Evolutionary conservation across 2,113 vertebrate genomes (phyloP), one percentile per base, ranked within the genome.

Genomic region (Hemicordylus capensis): DNA sequence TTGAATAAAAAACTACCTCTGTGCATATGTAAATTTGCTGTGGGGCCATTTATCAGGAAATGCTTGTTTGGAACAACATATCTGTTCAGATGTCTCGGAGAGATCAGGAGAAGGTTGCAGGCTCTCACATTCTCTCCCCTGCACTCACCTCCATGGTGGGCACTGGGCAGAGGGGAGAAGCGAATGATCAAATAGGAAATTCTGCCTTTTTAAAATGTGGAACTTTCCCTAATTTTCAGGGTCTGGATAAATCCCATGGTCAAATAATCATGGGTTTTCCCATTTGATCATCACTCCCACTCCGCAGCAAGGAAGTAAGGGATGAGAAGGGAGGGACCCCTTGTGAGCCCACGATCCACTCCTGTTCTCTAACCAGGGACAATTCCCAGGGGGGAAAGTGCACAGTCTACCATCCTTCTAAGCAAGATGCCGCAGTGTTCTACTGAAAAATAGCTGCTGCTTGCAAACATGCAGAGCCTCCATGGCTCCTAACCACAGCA

Each of bases 41-140:
- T 34, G 81, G 31, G 75, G 89, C 66, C 24, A 61, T 12, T 24
- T 39, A 54, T 1, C 54, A 86, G 85, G 69, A 92, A 91, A 77
- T 80, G n/a, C 86, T 9, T 14, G n/a, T 89, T 89, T 64, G 1
- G 1, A 86, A 89, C 72, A 76, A 83, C 39, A 56, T 48, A 44
- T 44, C n/a, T 63, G 34, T 19, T 70, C 39, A 78, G n/a, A 59
- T 61, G 24, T 76, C 44, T 24, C 54, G 56, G 44, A 72, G 76
- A 61, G 42, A 70, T 14, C 39, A 20, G 8, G 51, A 70, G 42
- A 20, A 28, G 39, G 31, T 19, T 22, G 70, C 37, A 37, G 14
- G 66, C 54, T 72, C 66, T 17, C 26, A 44, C 17, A 42, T 4
- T 11, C 34, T 28, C 26, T 76, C 26, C 37, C 24, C 51, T 6